These are phyloP conservation scores for Emydocephalus ijimae DNA, from an alignment of 2,113 vertebrate species.

Conservation along the genomic window DNA sequence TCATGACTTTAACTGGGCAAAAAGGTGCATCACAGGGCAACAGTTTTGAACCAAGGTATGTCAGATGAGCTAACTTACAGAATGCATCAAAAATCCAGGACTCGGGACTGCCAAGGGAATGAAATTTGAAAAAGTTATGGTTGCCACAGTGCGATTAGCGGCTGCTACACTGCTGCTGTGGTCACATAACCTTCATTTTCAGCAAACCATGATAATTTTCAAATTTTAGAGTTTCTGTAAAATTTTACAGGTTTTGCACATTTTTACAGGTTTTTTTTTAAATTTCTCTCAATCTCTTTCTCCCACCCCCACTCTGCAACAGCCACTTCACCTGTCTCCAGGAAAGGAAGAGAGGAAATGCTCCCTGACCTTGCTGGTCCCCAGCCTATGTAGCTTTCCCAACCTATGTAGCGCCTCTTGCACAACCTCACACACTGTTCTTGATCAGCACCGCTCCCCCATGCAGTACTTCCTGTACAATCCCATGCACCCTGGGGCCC, in stretches of 20 bases:
- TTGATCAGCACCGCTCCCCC: not conserved
- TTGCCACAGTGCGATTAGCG: not conserved
- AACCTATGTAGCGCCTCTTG: not conserved
- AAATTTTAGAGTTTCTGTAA: not conserved
- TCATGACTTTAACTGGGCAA: not conserved
- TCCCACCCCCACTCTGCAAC: not conserved
- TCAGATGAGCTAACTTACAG: not conserved
- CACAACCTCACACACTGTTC: not conserved
- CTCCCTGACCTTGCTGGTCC: not conserved
- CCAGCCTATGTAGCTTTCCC: not conserved
- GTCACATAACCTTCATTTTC: not conserved
- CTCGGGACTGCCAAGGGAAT: not conserved
- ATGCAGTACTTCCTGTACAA: not conserved
- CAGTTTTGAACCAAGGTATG: not conserved
- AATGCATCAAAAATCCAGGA: not conserved
- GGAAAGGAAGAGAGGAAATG: not conserved
- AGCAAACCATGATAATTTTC: not conserved
- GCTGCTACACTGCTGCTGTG: not conserved
- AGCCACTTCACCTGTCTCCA: not conserved
- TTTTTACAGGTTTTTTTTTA: too few relatives aligned
- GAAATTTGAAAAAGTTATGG: not conserved
- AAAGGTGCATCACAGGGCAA: not conserved
- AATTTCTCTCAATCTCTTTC: not conserved
- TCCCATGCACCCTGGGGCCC: not conserved
- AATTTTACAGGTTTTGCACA: too few relatives aligned